A percentile compares a stretch with the other conserved stretches of the same genome.
phyloP scores from a whole-genome alignment of 1,140 invertebrate species.

The Pemphigus obesinymphae region DNA sequence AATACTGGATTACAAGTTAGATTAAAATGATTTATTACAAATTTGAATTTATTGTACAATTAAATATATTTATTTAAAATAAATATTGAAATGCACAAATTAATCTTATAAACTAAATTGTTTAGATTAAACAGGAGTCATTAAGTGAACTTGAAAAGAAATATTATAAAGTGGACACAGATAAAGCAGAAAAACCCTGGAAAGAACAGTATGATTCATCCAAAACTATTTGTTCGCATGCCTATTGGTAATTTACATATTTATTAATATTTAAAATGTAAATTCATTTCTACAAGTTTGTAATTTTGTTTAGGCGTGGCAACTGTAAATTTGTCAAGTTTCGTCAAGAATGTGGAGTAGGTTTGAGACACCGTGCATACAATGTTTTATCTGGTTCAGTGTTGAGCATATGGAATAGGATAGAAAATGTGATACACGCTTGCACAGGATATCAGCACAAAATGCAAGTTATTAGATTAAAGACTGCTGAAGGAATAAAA shows the following conservation, averaged over 20 bases:
- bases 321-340: conserved; percentile 74
- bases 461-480: conserved; percentile 94
- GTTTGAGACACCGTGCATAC: conserved; percentile 82
- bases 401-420: conserved; percentile 88
- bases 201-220: conserved; percentile 82
- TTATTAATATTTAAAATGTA: not conserved
- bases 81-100: too few relatives aligned
- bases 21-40: not conserved
- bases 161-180: conserved; percentile 75
- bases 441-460: conserved; percentile 66
- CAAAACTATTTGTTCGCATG: conserved; percentile 80
- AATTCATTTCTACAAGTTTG: not conserved
- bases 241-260: conserved; percentile 68
- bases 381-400: conserved; percentile 93
- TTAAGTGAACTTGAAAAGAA: conserved; percentile 87
- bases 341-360: conserved; percentile 86
- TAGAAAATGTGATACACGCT: conserved; percentile 73
- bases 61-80: not conserved
- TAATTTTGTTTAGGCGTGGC: conserved; percentile 60
- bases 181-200: conserved; percentile 83
- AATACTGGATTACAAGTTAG: conserved; percentile 68
- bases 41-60: not conserved
- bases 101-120: conserved; percentile 34
- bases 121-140: conserved; percentile 73
- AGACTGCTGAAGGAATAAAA: conserved; percentile 79